Percentiles rank a stretch among this genome's conserved stretches.
Conservation (phyloP, 23 tunicate genomes). For the Clavelina lepadiformis region DNA sequence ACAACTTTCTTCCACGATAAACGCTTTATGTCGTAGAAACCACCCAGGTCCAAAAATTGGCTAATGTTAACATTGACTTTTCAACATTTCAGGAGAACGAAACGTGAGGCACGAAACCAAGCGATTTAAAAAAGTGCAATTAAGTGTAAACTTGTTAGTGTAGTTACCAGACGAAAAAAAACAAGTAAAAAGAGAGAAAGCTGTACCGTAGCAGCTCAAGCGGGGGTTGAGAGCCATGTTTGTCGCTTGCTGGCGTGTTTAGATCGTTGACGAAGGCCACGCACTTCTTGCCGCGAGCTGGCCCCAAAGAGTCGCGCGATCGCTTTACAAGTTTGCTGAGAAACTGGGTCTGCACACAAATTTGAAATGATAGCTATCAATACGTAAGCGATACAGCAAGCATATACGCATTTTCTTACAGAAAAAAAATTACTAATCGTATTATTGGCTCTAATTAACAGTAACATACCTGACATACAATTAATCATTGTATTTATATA, state of each 20-base stretch:
- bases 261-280: constrained; percentile 84
- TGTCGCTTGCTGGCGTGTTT: constrained; percentile 90
- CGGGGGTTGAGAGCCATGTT: constrained; percentile 94
- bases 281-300: constrained; percentile 71
- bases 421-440: no score
- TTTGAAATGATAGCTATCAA: no score
- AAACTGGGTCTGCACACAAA: constrained; percentile 72
- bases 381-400: no score
- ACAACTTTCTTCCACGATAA: constrained; percentile 60
- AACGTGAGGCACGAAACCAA: not conserved
- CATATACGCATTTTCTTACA: no score
- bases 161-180: not conserved
- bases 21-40: constrained; percentile 76
- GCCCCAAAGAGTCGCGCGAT: constrained; percentile 56
- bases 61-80: constrained; percentile 11
- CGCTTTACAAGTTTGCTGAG: constrained; percentile 73
- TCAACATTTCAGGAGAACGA: not conserved
- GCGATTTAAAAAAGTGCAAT: no score
- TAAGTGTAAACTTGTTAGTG: not conserved
- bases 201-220: constrained; percentile 77
- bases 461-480: no score
- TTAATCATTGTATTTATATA: no score
- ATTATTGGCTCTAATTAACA: no score
- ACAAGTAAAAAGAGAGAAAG: not conserved
- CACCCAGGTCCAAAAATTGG: constrained; percentile 86